Conservation (phyloP, 2,113 vertebrate genomes). For the Gracilinanus agilis region DNA sequence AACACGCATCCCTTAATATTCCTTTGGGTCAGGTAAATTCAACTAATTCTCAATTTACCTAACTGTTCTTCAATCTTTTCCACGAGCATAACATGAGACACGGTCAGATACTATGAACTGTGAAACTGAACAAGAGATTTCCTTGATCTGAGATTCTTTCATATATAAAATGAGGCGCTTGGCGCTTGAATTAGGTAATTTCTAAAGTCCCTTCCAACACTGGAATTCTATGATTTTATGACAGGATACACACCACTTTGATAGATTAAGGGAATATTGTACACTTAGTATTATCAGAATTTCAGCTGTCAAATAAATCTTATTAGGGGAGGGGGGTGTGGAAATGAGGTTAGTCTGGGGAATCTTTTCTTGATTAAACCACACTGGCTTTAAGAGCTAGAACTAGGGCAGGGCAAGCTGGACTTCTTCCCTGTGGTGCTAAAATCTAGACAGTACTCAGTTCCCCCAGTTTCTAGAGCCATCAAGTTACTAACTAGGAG, state of each 20-base stretch:
- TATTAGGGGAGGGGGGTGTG: neutral
- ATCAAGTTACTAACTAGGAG: neutral
- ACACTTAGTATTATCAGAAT: neutral
- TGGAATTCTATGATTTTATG: neutral
- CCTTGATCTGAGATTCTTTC: neutral
- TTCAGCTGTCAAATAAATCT: neutral
- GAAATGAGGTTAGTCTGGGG: neutral
- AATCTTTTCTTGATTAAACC: neutral
- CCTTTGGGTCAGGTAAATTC: neutral
- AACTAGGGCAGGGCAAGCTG: neutral
- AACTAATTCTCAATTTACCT: neutral
- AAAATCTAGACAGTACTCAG: neutral
- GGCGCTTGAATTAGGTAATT: neutral
- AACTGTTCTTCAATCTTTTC: neutral
- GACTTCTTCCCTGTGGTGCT: neutral
- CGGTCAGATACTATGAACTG: neutral
- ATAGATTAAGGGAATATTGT: neutral
- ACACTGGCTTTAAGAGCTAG: neutral
- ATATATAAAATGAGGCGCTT: neutral
- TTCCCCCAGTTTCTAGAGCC: neutral
- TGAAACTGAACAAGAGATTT: neutral
- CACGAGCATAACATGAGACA: neutral
- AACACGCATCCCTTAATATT: neutral
- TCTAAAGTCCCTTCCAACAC: neutral
- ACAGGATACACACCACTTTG: neutral